phyloP scores from a whole-genome alignment of 2,113 vertebrate species.

The Capra hircus region DNA sequence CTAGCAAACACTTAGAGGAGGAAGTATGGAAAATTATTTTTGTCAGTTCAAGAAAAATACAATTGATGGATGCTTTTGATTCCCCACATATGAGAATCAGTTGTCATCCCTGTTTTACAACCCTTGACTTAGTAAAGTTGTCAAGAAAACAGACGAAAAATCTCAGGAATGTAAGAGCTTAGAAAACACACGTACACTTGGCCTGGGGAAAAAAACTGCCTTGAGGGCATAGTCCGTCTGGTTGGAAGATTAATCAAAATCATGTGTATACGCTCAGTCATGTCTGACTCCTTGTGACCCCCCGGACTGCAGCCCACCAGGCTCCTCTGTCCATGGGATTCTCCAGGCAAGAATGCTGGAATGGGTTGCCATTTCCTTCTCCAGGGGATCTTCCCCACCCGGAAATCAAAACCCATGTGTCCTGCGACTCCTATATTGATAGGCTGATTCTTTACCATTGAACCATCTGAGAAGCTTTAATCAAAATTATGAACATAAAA shows the following conservation, averaged over 20 bases:
- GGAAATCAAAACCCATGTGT: neutral
- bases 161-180: neutral
- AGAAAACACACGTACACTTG: neutral
- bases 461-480: neutral
- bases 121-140: neutral
- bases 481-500: neutral
- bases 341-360: neutral
- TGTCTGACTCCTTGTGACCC: neutral
- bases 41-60: neutral
- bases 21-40: neutral
- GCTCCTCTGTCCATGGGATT: neutral
- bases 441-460: neutral
- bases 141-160: conserved; percentile 7
- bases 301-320: neutral
- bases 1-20: neutral
- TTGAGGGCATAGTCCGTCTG: neutral
- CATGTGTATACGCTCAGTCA: neutral
- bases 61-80: neutral
- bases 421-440: neutral
- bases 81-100: neutral
- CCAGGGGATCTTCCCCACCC: neutral
- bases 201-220: neutral
- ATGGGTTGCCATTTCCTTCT: neutral
- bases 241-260: neutral
- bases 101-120: neutral